Evolutionary conservation across 2,113 vertebrate species (phyloP), one percentile per base, ranked within the genome.

Genomic region (Psittacula cyanocephala): DNA sequence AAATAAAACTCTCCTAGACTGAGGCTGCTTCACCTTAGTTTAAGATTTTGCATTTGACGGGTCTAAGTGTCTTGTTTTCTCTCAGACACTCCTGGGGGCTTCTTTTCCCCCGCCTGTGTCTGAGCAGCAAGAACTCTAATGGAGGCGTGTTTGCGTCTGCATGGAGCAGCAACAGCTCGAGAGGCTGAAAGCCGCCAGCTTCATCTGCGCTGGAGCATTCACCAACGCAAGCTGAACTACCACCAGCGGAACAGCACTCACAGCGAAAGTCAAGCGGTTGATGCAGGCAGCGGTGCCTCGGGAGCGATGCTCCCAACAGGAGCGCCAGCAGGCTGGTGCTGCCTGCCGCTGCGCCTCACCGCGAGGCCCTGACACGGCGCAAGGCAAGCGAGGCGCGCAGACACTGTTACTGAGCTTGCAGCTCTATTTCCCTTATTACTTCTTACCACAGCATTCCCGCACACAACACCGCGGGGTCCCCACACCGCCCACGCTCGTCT

Each of bases 401-500:
- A 6, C 1, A 3, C 7, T 2, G 3, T 2, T 10, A 44, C 65
- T 1, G 23, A 17, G 46, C 46, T 8, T 10, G 19, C 37, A 10
- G 20, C 20, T n/a, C 20, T 59, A 23, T 22, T 35, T 35, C 13
- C 57, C 57, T 24, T 24, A 9, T 59, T 35, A 59, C 33, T 59
- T 35, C 57, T 13, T 7, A 25, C 28, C 31, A 2, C 39, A 14
- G 46, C 41, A 17, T 27, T 11, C 4, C 35, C 28, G 2, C 0
- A 5, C 4, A 0, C 2, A 25, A 2, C 20, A 13, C 39, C 44
- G 1, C 0, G 2, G 19, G 1, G 0, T 5, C 27, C 47, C 2
- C 39, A 4, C 28, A 1, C 20, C 0, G 41, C 74, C 39, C 3
- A 29, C 17, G 4, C 6, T 0, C 37, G 2, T 4, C 0, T 2